These are phyloP conservation scores for Menura novaehollandiae DNA, from an alignment of 2,113 vertebrate species.

Conservation along the genomic window DNA sequence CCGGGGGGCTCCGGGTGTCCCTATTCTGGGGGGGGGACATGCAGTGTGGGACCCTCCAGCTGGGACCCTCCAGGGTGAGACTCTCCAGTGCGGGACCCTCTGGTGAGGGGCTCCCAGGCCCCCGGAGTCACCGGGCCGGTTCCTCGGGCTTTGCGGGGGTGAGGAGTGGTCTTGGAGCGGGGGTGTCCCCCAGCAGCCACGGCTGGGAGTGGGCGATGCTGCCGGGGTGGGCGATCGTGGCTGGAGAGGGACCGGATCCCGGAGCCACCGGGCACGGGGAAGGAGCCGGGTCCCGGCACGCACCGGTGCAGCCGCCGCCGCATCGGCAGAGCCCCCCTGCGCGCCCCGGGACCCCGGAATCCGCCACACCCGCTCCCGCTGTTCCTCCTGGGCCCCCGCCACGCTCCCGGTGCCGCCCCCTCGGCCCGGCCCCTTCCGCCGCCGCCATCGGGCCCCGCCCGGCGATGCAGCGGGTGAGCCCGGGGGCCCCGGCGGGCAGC, in stretches of 20 bases:
- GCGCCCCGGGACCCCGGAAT: no score
- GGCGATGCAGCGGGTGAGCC: not conserved
- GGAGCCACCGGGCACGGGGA: not conserved
- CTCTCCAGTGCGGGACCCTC: not conserved
- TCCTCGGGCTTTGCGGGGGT: not conserved
- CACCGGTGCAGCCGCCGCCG: not conserved
- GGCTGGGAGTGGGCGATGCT: not conserved
- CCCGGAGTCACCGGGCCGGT: not conserved
- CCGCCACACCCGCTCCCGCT: not conserved
- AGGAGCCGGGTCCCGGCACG: not conserved
- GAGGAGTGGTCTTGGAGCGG: not conserved
- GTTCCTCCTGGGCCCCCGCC: no score
- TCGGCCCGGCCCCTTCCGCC: not conserved
- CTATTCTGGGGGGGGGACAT: not conserved
- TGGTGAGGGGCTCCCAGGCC: no score
- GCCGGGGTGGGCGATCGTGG: not conserved
- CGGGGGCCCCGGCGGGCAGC: not conserved
- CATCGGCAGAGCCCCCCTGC: no score
- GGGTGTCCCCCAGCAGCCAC: not conserved
- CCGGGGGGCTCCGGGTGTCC: not conserved
- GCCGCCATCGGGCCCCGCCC: not conserved
- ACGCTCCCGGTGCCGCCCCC: not conserved
- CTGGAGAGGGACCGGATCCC: not conserved
- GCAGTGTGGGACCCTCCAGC: not conserved
- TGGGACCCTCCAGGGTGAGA: not conserved